Conservation (phyloP, 2,888 invertebrate species). For the Calliopum simillimum region DNA sequence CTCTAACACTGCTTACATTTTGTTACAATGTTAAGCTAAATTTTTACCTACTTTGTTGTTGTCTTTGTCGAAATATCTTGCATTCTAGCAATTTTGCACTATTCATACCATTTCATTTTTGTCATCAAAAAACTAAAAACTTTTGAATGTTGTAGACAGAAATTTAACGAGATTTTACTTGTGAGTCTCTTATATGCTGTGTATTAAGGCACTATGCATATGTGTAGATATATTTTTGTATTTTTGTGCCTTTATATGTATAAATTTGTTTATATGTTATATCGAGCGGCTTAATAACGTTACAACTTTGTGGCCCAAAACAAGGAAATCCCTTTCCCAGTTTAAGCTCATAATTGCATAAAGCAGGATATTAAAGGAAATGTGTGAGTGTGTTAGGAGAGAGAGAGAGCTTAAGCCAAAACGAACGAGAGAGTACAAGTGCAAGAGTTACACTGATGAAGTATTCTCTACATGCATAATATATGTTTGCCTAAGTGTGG, state of each 20-base stretch:
- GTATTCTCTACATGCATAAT: not conserved
- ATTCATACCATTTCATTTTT: too few relatives aligned
- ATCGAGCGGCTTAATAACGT: conserved; percentile 23
- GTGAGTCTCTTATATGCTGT: not conserved
- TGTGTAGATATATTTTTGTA: not conserved
- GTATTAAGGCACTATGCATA: not conserved
- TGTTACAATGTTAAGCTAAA: too few relatives aligned
- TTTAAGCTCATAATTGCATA: conserved; percentile 16
- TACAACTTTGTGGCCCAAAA: conserved; percentile 43
- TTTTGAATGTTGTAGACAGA: too few relatives aligned
- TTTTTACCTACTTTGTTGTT: too few relatives aligned
- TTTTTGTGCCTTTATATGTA: not conserved
- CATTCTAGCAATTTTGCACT: too few relatives aligned
- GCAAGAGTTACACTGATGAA: not conserved
- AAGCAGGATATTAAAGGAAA: not conserved
- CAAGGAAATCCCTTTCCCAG: conserved; percentile 41
- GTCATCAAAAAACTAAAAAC: too few relatives aligned
- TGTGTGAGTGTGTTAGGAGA: not conserved
- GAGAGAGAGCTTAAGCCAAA: not conserved
- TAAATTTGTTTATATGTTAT: conserved; percentile 17
- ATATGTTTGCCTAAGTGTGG: not conserved
- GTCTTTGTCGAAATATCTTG: too few relatives aligned
- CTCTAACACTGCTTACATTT: too few relatives aligned
- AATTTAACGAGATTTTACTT: not conserved
- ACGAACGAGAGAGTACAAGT: not conserved